Percentiles rank a stretch among this genome's conserved stretches.
Conservation (phyloP, 2,888 invertebrate genomes). For the Zygaena filipendulae region DNA sequence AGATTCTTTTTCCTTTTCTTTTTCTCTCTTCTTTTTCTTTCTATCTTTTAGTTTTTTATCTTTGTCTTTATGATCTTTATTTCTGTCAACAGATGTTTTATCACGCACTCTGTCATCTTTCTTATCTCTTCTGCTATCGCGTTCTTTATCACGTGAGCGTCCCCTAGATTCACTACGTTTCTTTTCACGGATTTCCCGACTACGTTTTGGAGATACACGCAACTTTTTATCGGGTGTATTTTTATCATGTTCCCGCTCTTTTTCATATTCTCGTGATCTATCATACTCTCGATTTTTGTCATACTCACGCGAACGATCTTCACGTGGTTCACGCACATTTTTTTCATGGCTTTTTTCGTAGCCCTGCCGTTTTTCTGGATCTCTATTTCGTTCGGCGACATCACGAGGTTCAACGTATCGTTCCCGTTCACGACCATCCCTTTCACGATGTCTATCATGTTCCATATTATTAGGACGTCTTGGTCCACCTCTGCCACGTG, state of each 20-base stretch:
- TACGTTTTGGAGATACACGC: slow-evolving; percentile 46
- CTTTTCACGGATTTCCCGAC: slow-evolving; percentile 44
- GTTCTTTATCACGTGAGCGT: slow-evolving; percentile 55
- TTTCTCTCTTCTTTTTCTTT: slow-evolving; percentile 53
- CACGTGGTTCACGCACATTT: slow-evolving; percentile 34
- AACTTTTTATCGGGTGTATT: slow-evolving; percentile 48
- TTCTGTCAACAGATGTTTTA: slow-evolving; percentile 52
- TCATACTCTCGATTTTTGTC: slow-evolving; percentile 32
- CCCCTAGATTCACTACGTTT: slow-evolving; percentile 56
- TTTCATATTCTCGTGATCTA: slow-evolving; percentile 38
- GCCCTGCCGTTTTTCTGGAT: slow-evolving; percentile 36
- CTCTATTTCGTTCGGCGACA: slow-evolving; percentile 48
- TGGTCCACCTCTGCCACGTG: slow-evolving; percentile 36
- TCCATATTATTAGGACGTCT: slow-evolving; percentile 47
- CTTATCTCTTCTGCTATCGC: slow-evolving; percentile 63
- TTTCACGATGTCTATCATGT: slow-evolving; percentile 49
- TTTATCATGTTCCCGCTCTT: slow-evolving; percentile 49
- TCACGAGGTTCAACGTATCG: slow-evolving; percentile 47
- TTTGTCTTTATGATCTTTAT: slow-evolving; percentile 67
- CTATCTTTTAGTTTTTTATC: slow-evolving; percentile 59
- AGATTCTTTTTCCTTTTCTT: slow-evolving; percentile 59
- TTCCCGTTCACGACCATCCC: slow-evolving; percentile 48
- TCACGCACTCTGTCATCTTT: slow-evolving; percentile 57
- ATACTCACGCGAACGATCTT: slow-evolving; percentile 35
- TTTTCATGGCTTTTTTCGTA: slow-evolving; percentile 42